A percentile compares a stretch with the other conserved stretches of the same genome.
phyloP scores from a whole-genome alignment of 2,113 vertebrate genomes.

The Ceyx margarethae region DNA sequence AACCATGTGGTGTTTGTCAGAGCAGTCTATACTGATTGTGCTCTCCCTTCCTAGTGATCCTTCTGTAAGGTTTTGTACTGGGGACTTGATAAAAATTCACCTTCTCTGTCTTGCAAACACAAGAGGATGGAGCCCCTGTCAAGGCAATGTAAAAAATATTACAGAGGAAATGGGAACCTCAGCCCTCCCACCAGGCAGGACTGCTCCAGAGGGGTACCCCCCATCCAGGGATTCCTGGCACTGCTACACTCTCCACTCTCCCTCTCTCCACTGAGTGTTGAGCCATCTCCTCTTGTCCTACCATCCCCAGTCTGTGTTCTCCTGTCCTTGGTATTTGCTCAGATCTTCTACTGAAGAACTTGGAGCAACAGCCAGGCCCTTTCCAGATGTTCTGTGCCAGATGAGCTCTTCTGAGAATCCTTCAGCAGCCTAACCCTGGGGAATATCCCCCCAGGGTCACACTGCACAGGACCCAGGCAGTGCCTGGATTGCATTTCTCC shows the following conservation, averaged over 20 bases:
- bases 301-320: not conserved
- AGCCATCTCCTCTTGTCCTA: not conserved
- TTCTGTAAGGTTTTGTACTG: not conserved
- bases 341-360: not conserved
- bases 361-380: not conserved
- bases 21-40: not conserved
- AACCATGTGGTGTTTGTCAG: fast-evolving
- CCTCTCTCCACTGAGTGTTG: not conserved
- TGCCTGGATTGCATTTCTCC: not conserved
- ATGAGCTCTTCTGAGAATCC: not conserved
- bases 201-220: not conserved
- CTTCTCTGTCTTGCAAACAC: not conserved
- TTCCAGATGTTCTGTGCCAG: not conserved
- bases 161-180: not conserved
- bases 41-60: not conserved
- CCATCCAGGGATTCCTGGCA: not conserved
- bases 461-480: not conserved
- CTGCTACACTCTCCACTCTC: not conserved
- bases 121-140: not conserved
- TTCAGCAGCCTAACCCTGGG: not conserved
- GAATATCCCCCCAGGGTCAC: not conserved
- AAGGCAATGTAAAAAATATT: not conserved
- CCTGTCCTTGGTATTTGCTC: not conserved
- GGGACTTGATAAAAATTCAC: not conserved
- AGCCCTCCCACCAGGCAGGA: not conserved